Conservation (phyloP, 2,797 vertebrate genomes). For the Cossypha heuglini region DNA sequence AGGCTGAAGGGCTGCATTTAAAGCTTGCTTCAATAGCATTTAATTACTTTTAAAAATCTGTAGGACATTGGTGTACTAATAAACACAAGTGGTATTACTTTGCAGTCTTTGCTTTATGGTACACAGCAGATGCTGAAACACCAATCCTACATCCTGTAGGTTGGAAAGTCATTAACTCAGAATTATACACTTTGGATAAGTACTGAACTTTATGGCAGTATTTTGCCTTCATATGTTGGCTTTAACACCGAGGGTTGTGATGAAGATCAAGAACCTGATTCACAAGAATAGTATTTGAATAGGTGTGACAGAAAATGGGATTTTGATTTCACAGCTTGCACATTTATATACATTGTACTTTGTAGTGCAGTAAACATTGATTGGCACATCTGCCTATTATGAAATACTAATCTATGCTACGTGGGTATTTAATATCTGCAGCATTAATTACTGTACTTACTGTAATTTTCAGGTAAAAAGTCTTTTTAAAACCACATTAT, state of each 20-base stretch:
- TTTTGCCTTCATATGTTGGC: slow-evolving; percentile 46
- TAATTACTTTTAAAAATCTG: slow-evolving; percentile 60
- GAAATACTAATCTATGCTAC: slow-evolving; percentile 59
- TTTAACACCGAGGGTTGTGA: slow-evolving; percentile 47
- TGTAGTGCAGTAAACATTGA: slow-evolving; percentile 60
- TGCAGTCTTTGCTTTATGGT: slow-evolving; percentile 61
- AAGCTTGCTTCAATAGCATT: slow-evolving; percentile 68
- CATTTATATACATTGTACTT: slow-evolving; percentile 62
- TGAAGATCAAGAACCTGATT: slow-evolving; percentile 35
- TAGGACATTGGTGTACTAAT: slow-evolving; percentile 68
- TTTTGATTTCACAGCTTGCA: slow-evolving; percentile 68
- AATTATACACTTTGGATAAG: slow-evolving; percentile 83
- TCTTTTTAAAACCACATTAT: slow-evolving; percentile 58
- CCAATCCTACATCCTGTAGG: slow-evolving; percentile 75
- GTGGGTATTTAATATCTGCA: slow-evolving; percentile 71
- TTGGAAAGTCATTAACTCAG: slow-evolving; percentile 72
- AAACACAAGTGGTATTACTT: slow-evolving; percentile 75
- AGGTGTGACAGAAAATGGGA: slow-evolving; percentile 33
- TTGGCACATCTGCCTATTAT: slow-evolving; percentile 63
- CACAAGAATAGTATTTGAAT: slow-evolving; percentile 36
- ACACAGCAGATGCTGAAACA: slow-evolving; percentile 71
- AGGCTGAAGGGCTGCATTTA: slow-evolving; percentile 71
- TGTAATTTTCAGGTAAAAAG: slow-evolving; percentile 73
- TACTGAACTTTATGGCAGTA: slow-evolving; percentile 70
- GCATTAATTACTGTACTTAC: slow-evolving; percentile 69